Evolutionary conservation across 1,140 invertebrate genomes (phyloP), one percentile per base, ranked within the genome.

Genomic region (Elysia chlorotica): DNA sequence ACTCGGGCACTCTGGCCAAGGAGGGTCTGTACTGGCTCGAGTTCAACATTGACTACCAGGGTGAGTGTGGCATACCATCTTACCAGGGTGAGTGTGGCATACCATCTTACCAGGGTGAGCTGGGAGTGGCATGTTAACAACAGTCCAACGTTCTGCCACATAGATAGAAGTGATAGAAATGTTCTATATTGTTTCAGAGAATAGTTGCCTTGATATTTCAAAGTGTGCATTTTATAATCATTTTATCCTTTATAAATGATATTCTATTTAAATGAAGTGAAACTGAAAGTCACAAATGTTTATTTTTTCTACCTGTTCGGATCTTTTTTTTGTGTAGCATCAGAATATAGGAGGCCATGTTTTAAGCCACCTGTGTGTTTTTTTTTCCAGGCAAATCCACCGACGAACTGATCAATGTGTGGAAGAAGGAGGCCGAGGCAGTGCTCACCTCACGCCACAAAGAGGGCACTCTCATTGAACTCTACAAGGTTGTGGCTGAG

Each of bases 1-100:
- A 61, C 48, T 28, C 61, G 23, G 73, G 71, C 19, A 30, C 56
- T 17, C 61, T 78, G 25, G 33, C 73, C 19, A 69, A 75, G 21
- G 79, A 78, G 25, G 74, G 76, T 30, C 65, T 80, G 2, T 79
- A 77, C 59, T 82, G 75, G 77, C 65, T 79, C 30, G 70, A 76
- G 10, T 80, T 80, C 62, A 70, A 73, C 62, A 31, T 79, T n/a
- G 79, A 76, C 19, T 79, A 81, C 65, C 28, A 23, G 65, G 79
- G 79, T 81, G 63, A 25, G 48, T 71, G 23, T 25, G n/a, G n/a
- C n/a, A n/a, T n/a, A n/a, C n/a, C n/a, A n/a, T n/a, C n/a, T n/a
- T 79, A 81, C 65, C 28, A 23, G 65, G 79, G 79, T 81, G 63
- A 25, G 48, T 71, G 23, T 25, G n/a, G n/a, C n/a, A n/a, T n/a